Evolutionary conservation across 1,140 invertebrate genomes (phyloP).

Genomic region (Antheraea mylitta): DNA sequence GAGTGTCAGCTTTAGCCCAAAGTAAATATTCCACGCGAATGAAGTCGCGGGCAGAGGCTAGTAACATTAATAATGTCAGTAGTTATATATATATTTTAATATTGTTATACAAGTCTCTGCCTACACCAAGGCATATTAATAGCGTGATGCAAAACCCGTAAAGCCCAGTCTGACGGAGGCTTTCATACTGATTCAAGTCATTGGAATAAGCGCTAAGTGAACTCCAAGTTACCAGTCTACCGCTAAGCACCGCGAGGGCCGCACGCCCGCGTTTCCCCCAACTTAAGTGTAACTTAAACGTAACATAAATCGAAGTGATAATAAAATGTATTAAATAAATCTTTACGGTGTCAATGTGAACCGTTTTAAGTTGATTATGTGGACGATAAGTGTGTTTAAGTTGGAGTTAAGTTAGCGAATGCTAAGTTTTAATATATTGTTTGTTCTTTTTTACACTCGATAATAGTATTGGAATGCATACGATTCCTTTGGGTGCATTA

Average conservation of each 20-base stretch:
- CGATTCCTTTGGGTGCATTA: slow-evolving; percentile 3
- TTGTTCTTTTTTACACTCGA: slow-evolving; percentile 21
- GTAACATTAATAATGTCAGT: too few species aligned
- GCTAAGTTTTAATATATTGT: slow-evolving; percentile 16
- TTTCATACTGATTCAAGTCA: slow-evolving; percentile 13
- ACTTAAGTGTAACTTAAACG: slow-evolving; percentile 33
- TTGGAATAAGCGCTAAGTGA: slow-evolving; percentile 23
- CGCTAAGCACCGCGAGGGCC: slow-evolving; percentile 11
- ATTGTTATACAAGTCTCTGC: background rate
- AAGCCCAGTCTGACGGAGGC: background rate
- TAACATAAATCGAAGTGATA: slow-evolving; percentile 36
- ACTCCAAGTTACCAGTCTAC: slow-evolving; percentile 28
- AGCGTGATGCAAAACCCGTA: background rate
- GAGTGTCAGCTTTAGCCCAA: too few species aligned
- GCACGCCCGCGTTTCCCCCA: slow-evolving; percentile 22
- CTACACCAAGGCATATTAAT: background rate
- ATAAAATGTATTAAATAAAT: background rate
- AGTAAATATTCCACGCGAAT: too few species aligned
- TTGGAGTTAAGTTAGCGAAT: slow-evolving; percentile 18
- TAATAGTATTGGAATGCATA: slow-evolving; percentile 13
- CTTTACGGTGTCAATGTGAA: slow-evolving; percentile 5
- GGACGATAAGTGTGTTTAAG: slow-evolving; percentile 1
- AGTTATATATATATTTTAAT: background rate
- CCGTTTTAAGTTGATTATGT: slow-evolving; percentile 9
- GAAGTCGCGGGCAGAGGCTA: too few species aligned